Conservation (phyloP, 2,113 vertebrate genomes). For the Phalacrocorax pelagicus region DNA sequence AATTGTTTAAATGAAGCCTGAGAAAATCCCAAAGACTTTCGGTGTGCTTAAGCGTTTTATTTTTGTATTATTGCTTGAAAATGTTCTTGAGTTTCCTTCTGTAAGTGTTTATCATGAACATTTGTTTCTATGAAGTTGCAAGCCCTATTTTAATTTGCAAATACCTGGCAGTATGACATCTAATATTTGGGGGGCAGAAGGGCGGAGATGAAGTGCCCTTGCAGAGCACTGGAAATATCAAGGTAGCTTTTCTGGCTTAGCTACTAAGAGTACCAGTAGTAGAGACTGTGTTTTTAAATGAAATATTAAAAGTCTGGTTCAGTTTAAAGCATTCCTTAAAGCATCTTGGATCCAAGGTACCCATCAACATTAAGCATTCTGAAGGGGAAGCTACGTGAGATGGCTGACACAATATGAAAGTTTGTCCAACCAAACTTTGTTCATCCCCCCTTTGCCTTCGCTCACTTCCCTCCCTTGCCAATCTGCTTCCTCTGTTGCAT, state of each 20-base stretch:
- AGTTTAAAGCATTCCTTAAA: neutral
- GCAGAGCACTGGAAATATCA: neutral
- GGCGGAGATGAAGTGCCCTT: neutral
- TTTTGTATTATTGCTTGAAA: neutral
- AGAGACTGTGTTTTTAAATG: neutral
- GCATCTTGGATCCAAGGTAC: neutral
- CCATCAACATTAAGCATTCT: neutral
- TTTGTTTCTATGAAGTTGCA: neutral
- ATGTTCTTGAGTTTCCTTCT: neutral
- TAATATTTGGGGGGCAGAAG: rapidly evolving
- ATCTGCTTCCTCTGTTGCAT: neutral
- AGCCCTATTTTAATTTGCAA: neutral
- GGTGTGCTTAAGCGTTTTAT: neutral
- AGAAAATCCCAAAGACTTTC: constrained; percentile 14
- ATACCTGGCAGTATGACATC: neutral
- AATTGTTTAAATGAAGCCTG: constrained; percentile 27
- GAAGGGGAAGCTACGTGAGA: neutral
- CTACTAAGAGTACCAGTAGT: neutral
- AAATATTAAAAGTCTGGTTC: neutral
- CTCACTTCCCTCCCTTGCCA: rapidly evolving
- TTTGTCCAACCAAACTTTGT: neutral
- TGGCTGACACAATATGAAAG: rapidly evolving
- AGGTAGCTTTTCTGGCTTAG: neutral
- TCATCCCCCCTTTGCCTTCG: neutral
- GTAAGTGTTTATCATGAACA: neutral